Evolutionary conservation across 2,113 vertebrate genomes (phyloP).

Genomic region (Ailuropoda melanoleuca): DNA sequence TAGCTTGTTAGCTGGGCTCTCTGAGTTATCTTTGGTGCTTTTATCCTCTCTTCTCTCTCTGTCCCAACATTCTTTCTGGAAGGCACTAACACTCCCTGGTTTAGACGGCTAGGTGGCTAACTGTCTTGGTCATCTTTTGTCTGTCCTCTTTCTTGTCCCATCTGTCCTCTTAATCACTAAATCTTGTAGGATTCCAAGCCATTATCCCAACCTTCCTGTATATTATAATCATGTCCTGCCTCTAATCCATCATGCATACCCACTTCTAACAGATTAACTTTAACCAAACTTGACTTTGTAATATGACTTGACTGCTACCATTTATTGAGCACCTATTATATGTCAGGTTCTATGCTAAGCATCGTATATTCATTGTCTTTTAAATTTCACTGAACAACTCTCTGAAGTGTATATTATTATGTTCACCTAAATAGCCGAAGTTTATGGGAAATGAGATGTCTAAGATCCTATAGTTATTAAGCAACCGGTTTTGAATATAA

Average conservation of each 20-base stretch:
- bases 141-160: neutral
- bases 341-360: neutral
- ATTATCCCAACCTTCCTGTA: neutral
- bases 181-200: neutral
- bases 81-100: neutral
- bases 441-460: neutral
- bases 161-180: neutral
- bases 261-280: neutral
- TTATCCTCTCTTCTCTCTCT: neutral
- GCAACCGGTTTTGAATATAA: neutral
- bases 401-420: neutral
- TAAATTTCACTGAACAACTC: neutral
- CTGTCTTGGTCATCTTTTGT: neutral
- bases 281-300: neutral
- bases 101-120: neutral
- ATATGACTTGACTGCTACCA: neutral
- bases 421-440: neutral
- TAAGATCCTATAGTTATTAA: neutral
- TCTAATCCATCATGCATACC: neutral
- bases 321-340: neutral
- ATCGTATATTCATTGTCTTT: conserved; percentile 11
- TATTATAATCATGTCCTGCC: neutral
- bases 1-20: neutral
- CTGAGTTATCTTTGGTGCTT: neutral
- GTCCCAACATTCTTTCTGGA: neutral